Evolutionary conservation across 2,888 invertebrate species (phyloP).

Genomic region (Chymomyza procnemis): DNA sequence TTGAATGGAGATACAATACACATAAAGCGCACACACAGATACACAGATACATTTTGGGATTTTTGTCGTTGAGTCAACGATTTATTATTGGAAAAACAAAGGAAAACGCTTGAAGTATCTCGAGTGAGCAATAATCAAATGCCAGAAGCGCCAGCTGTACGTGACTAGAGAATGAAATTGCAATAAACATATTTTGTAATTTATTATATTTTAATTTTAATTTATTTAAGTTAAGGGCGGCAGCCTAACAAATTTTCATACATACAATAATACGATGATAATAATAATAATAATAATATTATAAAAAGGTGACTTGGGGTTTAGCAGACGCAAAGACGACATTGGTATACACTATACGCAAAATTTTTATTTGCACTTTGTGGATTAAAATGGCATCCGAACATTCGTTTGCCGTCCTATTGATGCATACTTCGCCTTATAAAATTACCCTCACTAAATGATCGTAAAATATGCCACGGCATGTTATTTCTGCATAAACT

Average conservation of each 20-base stretch:
- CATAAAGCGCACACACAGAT: background rate
- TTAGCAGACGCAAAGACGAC: no score
- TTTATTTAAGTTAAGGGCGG: constrained; percentile 42
- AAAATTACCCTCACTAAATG: no score
- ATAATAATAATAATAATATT: background rate
- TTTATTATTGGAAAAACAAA: constrained; percentile 62
- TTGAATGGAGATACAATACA: background rate
- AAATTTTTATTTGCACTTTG: no score
- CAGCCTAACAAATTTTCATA: background rate
- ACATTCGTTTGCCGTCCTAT: no score
- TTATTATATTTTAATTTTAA: constrained; percentile 64
- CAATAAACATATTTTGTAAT: constrained; percentile 37
- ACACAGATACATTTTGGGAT: constrained; percentile 17
- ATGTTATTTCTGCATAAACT: no score
- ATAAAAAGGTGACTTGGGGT: no score
- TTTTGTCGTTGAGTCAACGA: constrained; percentile 30
- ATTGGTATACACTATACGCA: no score
- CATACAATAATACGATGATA: no score
- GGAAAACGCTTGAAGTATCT: constrained; percentile 28
- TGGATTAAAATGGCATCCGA: no score
- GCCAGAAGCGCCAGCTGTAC: constrained; percentile 44
- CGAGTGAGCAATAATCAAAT: constrained; percentile 32
- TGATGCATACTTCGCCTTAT: no score
- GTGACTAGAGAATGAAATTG: constrained; percentile 47
- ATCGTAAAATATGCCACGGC: no score